Evolutionary conservation across 2,797 vertebrate genomes (phyloP).

Genomic region (Psittacula echo): DNA sequence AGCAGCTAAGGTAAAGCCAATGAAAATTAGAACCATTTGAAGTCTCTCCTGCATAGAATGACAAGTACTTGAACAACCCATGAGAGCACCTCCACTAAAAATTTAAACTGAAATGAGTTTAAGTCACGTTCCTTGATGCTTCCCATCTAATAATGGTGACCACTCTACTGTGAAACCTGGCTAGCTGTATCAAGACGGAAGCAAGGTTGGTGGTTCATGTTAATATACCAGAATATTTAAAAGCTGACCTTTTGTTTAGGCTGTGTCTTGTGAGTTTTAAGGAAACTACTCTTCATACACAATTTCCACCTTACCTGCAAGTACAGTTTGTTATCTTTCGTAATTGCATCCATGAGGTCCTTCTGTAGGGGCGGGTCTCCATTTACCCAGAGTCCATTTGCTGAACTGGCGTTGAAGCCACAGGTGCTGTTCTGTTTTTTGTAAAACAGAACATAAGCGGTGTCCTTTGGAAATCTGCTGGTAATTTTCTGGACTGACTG

Average conservation of each 20-base stretch:
- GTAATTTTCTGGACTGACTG: conserved; percentile 98
- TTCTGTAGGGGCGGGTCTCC: conserved; percentile 96
- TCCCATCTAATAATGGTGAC: background rate
- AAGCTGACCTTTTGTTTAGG: background rate
- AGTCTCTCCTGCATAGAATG: background rate
- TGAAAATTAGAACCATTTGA: background rate
- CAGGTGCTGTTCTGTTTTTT: conserved; percentile 85
- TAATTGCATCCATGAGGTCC: conserved; percentile 97
- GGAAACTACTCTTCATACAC: background rate
- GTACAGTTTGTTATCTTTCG: conserved; percentile 98
- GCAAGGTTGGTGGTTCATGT: background rate
- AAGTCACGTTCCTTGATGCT: background rate
- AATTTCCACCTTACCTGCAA: conserved; percentile 87
- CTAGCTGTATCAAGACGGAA: background rate
- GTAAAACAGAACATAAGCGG: conserved; percentile 97
- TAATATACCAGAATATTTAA: background rate
- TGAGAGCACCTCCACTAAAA: background rate
- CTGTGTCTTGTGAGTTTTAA: background rate
- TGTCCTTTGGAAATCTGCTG: conserved; percentile 97
- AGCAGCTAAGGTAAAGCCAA: background rate
- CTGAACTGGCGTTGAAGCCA: conserved; percentile 61
- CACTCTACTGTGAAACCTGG: background rate
- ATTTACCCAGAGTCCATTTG: conserved; percentile 83
- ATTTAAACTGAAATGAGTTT: background rate
- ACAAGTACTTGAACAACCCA: rapidly evolving